phyloP scores from a whole-genome alignment of 2,797 vertebrate genomes.

The Manis pentadactyla region DNA sequence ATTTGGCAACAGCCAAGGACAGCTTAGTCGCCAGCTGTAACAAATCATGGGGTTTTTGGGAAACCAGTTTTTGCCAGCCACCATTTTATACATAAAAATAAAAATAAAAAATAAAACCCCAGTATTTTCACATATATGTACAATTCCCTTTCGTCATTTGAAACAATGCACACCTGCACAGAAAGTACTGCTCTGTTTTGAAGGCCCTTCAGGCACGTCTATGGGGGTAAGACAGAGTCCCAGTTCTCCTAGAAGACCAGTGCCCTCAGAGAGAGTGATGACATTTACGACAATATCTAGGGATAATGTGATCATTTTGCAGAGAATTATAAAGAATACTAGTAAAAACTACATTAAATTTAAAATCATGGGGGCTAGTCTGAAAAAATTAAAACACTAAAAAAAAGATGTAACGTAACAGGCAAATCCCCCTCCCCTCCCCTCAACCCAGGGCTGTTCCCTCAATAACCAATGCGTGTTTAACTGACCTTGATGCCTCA shows the following conservation, averaged over 20 bases:
- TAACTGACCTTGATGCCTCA: neutral
- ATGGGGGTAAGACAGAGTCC: neutral
- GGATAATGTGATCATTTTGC: neutral
- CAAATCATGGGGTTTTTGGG: neutral
- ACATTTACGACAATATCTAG: constrained; percentile 6
- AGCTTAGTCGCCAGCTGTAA: neutral
- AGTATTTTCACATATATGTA: neutral
- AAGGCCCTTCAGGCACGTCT: neutral
- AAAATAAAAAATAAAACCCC: neutral
- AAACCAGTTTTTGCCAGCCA: neutral
- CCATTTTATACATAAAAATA: constrained; percentile 17
- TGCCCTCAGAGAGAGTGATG: neutral
- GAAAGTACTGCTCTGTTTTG: neutral
- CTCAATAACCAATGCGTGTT: neutral
- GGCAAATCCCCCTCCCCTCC: neutral
- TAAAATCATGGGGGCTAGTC: neutral
- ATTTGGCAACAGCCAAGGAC: neutral
- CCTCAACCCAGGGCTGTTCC: neutral
- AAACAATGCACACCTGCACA: neutral
- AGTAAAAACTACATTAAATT: neutral
- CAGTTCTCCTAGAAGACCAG: neutral
- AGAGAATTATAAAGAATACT: neutral
- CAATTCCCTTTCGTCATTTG: neutral
- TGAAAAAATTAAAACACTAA: neutral
- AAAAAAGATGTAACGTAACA: neutral